Base-by-base conservation (phyloP, 2,797 vertebrate species). In the Aplochiton taeniatus region DNA sequence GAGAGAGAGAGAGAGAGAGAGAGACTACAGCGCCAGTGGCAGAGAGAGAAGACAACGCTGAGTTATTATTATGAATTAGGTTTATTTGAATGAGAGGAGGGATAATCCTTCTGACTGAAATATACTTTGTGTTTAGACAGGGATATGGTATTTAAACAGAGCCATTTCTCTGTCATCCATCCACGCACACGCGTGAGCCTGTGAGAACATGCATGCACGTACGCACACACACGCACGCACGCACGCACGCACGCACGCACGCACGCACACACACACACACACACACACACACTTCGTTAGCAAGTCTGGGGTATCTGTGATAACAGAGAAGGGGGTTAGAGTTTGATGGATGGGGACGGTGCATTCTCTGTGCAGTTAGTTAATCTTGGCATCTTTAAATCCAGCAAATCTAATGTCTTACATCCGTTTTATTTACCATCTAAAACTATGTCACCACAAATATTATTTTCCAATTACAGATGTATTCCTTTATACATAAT, bases 101-200 rank as follows among this genome's bases (percentile, higher is more conserved):
- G 87, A 90, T 91, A 88, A 91, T 42, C 42, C 65, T 58, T 72
- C 63, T 63, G 55, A 63, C 72, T 84, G 79, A 86, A 82, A 86
- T 81, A 68, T 76, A 87, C 88, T 83, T 70, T 61, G 63, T 92
- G 88, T 91, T 91, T 90, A 80, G 74, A 88, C 77, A 88, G 74
- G 83, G 86, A 90, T 90, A 77, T 84, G 60, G 69, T 80, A 81
- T 88, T 88, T 89, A 86, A 90, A 90, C 84, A 90, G 71, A 76
- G 65, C 66, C 75, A 85, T 83, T 82, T 78, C 73, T 76, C 60
- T 75, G 81, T 74, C 77, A 82, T 79, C 78, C 57, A 47, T 66
- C 65, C 57, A 42, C 48, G 51, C 76, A 31, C 31, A 31, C 6
- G 31, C 31, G 31, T 31, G 31, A 2, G 20, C 12, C 45, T 77